These are phyloP conservation scores for Notodromas monacha DNA, from an alignment of 2,888 invertebrate species.

Conservation along the genomic window DNA sequence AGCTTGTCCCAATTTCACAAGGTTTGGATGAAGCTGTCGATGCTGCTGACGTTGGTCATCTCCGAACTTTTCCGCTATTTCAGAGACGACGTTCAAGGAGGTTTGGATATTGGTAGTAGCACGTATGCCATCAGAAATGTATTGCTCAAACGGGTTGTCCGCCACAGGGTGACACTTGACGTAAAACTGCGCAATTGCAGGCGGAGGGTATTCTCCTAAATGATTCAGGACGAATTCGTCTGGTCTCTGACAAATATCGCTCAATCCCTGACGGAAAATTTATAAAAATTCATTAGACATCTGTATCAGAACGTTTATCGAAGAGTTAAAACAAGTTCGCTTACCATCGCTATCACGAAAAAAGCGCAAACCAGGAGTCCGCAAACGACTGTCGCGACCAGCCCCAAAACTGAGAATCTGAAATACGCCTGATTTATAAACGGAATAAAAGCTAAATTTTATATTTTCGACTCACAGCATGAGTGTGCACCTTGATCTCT, in stretches of 20 bases:
- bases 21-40: slow-evolving; percentile 26
- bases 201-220: neutral
- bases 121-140: too few relatives aligned
- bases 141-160: too few relatives aligned
- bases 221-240: slow-evolving; percentile 30
- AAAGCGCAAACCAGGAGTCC: slow-evolving; percentile 65
- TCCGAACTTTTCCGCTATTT: too few relatives aligned
- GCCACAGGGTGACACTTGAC: slow-evolving; percentile 9
- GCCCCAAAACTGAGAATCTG: slow-evolving; percentile 46
- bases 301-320: slow-evolving; percentile 5
- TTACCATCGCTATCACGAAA: slow-evolving; percentile 43
- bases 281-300: neutral
- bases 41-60: too few relatives aligned
- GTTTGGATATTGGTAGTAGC: too few relatives aligned
- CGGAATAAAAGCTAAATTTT: too few relatives aligned
- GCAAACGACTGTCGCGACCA: slow-evolving; percentile 52
- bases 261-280: slow-evolving; percentile 23
- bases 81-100: too few relatives aligned
- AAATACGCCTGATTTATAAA: neutral
- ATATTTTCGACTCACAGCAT: slow-evolving; percentile 31
- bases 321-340: slow-evolving; percentile 11
- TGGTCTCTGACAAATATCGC: slow-evolving; percentile 53
- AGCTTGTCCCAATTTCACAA: slow-evolving; percentile 40
- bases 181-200: slow-evolving; percentile 9
- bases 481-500: slow-evolving; percentile 56